These are phyloP conservation scores for Cephalopterus ornatus DNA, from an alignment of 2,113 vertebrate species.

Conservation along the genomic window DNA sequence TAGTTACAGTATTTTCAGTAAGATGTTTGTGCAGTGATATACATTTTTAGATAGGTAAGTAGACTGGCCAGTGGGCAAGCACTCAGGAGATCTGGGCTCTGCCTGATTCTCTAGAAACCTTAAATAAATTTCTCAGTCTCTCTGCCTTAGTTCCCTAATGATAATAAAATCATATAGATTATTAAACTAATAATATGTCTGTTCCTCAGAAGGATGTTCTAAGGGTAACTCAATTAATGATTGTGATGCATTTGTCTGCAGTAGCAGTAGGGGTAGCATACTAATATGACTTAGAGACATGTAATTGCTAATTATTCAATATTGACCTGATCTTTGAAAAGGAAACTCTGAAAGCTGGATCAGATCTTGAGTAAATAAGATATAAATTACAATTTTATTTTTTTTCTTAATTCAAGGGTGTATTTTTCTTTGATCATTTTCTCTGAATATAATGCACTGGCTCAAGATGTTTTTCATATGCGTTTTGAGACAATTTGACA, in stretches of 20 bases:
- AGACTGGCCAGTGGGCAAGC: neutral
- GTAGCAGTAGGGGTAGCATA: neutral
- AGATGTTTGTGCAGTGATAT: accelerated
- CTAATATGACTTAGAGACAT: neutral
- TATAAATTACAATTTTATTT: neutral
- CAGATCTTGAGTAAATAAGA: neutral
- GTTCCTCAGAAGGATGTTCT: neutral
- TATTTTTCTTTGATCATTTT: neutral
- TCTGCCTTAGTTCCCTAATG: neutral
- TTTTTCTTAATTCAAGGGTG: neutral
- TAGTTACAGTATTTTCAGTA: neutral
- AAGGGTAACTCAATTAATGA: neutral
- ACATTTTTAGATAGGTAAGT: neutral
- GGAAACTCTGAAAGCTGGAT: neutral
- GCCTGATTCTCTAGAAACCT: neutral
- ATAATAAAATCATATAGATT: neutral
- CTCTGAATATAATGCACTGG: neutral
- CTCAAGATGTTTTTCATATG: neutral
- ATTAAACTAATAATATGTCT: neutral
- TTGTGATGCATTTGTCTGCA: neutral
- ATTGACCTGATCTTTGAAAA: neutral
- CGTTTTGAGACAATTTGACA: neutral
- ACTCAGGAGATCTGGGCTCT: neutral
- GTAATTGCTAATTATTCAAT: neutral
- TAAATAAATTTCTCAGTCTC: neutral